Conservation (phyloP, 2,888 invertebrate species). For the Hypsopygia costalis region DNA sequence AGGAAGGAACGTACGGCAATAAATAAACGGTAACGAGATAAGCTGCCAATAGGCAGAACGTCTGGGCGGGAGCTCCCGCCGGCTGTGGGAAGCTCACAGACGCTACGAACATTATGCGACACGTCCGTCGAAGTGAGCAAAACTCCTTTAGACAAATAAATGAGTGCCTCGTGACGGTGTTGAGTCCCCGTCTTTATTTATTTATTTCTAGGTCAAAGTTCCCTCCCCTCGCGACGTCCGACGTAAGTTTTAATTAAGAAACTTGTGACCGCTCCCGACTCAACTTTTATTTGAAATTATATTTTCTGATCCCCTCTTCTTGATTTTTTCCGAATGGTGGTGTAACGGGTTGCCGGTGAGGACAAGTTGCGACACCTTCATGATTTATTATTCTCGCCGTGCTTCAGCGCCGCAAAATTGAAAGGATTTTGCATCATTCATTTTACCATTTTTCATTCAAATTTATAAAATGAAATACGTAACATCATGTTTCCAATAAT, state of each 20-base stretch:
- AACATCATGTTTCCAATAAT: too few species aligned
- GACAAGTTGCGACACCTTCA: conserved; percentile 63
- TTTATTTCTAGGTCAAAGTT: conserved; percentile 78
- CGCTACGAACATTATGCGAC: conserved; percentile 49
- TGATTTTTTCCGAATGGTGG: conserved; percentile 58
- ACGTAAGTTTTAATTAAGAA: conserved; percentile 82
- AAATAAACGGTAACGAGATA: conserved; percentile 42
- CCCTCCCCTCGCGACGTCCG: conserved; percentile 65
- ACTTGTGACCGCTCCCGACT: conserved; percentile 75
- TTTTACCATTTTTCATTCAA: conserved; percentile 28
- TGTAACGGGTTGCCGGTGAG: conserved; percentile 63
- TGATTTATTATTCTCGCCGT: conserved; percentile 64
- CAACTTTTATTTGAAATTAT: conserved; percentile 79
- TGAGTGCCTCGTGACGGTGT: conserved; percentile 68
- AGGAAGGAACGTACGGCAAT: conserved; percentile 28
- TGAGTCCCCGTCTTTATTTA: conserved; percentile 67
- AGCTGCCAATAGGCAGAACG: conserved; percentile 32
- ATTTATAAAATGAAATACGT: conserved; percentile 11
- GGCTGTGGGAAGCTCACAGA: conserved; percentile 19
- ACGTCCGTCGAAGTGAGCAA: conserved; percentile 64
- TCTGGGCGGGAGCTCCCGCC: conserved; percentile 19
- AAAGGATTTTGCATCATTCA: conserved; percentile 35
- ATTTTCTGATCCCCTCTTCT: conserved; percentile 71
- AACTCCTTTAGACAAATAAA: conserved; percentile 75
- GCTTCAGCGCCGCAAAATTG: conserved; percentile 45